phyloP scores from a whole-genome alignment of 2,888 invertebrate species.

The Metellina segmentata region DNA sequence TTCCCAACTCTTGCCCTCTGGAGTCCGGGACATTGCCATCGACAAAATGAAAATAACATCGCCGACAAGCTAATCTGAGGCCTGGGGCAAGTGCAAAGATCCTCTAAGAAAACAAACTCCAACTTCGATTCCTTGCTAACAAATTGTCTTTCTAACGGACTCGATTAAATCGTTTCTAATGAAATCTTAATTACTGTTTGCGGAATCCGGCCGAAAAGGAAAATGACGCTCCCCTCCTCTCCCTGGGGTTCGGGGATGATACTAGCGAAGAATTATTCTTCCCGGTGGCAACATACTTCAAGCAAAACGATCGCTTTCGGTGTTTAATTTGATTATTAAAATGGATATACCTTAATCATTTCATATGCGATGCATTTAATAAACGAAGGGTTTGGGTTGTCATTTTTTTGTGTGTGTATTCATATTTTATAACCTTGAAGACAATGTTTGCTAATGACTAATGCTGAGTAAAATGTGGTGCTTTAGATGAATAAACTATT shows the following conservation, averaged over 20 bases:
- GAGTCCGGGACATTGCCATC: not conserved
- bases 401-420: not conserved
- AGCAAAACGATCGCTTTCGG: not conserved
- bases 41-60: not conserved
- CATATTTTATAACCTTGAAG: not conserved
- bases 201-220: too few species aligned
- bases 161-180: not conserved
- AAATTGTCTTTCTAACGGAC: not conserved
- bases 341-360: not conserved
- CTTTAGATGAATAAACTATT: too few species aligned
- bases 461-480: too few species aligned
- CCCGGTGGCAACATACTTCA: not conserved
- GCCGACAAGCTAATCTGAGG: not conserved
- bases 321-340: not conserved
- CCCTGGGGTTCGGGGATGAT: not conserved
- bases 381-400: not conserved
- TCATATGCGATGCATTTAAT: not conserved
- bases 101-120: constrained; percentile 8
- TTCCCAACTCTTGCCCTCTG: not conserved
- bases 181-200: not conserved
- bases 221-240: too few species aligned
- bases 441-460: too few species aligned
- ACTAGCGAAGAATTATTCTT: not conserved
- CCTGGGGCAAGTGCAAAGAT: not conserved
- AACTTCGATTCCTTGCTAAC: not conserved